phyloP scores from a whole-genome alignment of 2,797 vertebrate species.

The Coendou prehensilis region DNA sequence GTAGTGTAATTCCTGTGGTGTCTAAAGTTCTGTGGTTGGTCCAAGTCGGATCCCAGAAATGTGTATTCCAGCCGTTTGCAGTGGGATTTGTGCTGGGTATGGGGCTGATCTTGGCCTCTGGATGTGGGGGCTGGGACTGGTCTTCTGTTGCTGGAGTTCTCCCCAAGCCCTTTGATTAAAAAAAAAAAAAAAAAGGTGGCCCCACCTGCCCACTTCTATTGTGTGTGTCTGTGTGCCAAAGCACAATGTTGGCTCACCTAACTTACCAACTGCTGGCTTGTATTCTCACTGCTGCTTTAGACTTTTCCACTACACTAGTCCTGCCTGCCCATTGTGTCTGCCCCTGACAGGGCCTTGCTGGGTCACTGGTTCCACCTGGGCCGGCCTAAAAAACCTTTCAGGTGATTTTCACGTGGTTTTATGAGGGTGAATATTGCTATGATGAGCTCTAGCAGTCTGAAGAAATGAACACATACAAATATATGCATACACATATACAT shows the following conservation, averaged over 20 bases:
- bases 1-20: neutral
- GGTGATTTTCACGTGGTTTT: neutral
- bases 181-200: too few relatives aligned
- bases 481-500: neutral
- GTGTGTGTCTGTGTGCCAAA: neutral
- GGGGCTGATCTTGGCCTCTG: too few relatives aligned
- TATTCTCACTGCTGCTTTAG: neutral
- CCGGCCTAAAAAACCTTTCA: neutral
- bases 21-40: neutral
- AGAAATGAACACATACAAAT: neutral
- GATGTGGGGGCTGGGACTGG: too few relatives aligned
- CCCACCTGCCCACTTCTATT: too few relatives aligned
- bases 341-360: neutral
- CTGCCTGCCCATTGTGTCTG: neutral
- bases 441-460: neutral
- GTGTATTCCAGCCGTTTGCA: too few relatives aligned
- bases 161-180: too few relatives aligned
- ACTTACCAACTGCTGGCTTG: neutral
- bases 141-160: too few relatives aligned
- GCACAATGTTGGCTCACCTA: neutral
- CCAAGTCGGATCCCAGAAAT: too few relatives aligned
- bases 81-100: too few relatives aligned
- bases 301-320: neutral
- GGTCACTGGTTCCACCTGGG: neutral
- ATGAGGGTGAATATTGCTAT: neutral